Evolutionary conservation across 2,888 invertebrate species (phyloP).

Genomic region (Acanthopleura granulata): DNA sequence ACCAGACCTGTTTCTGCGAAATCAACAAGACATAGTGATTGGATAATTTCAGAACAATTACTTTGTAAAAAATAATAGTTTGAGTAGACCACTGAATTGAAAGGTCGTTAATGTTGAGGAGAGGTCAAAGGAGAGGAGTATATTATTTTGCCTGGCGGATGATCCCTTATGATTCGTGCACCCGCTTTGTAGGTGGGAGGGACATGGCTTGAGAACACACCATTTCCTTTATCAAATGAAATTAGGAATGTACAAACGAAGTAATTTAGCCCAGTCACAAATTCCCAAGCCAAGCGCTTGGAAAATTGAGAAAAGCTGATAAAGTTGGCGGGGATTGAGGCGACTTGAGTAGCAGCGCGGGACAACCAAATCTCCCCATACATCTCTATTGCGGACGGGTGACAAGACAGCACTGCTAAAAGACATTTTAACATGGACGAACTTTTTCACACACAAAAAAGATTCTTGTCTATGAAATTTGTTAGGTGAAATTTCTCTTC

Average conservation of each 20-base stretch:
- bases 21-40: no score
- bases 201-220: neutral
- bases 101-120: no score
- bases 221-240: slow-evolving; percentile 8
- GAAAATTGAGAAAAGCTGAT: slow-evolving; percentile 1
- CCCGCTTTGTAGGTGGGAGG: neutral
- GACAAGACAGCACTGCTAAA: neutral
- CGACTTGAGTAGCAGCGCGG: neutral
- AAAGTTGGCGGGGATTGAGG: neutral
- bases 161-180: no score
- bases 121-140: no score
- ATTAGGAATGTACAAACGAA: slow-evolving; percentile 7
- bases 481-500: neutral
- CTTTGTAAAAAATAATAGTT: no score
- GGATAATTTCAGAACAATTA: no score
- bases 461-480: neutral
- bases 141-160: no score
- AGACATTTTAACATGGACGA: no score
- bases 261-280: slow-evolving; percentile 2
- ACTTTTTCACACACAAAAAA: no score
- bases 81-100: no score
- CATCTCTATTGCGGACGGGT: neutral
- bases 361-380: neutral
- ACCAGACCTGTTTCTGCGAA: no score
- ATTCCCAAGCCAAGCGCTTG: neutral